Evolutionary conservation across 2,888 invertebrate genomes (phyloP).

Genomic region (Clunio marinus): DNA sequence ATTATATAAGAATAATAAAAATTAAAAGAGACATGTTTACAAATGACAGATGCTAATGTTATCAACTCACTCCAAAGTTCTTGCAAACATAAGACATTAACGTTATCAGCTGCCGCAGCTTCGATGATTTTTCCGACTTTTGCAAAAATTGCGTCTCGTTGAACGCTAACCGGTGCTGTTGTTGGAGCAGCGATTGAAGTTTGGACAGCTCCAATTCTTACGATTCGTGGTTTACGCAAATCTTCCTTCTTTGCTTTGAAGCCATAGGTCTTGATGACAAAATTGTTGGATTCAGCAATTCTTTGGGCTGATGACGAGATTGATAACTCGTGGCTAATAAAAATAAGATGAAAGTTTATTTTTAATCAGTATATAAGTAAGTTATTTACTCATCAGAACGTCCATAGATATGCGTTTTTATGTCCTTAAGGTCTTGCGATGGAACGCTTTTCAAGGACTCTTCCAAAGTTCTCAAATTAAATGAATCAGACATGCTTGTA

Average conservation of each 20-base stretch:
- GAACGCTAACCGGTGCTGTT: constrained; percentile 63
- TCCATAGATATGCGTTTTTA: constrained; percentile 74
- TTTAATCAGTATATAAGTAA: background rate
- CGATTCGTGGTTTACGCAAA: constrained; percentile 62
- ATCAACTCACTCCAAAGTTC: constrained; percentile 85
- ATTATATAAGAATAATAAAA: background rate
- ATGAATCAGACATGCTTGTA: constrained; percentile 26
- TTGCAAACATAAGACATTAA: constrained; percentile 89
- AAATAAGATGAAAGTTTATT: background rate
- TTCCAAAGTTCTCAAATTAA: constrained; percentile 46
- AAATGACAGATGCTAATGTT: background rate
- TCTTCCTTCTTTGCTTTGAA: constrained; percentile 68
- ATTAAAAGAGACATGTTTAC: background rate
- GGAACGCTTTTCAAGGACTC: constrained; percentile 59
- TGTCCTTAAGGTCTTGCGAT: constrained; percentile 58
- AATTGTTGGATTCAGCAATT: constrained; percentile 55
- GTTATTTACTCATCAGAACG: constrained; percentile 62
- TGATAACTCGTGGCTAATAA: constrained; percentile 8
- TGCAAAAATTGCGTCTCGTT: constrained; percentile 71
- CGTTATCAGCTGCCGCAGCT: constrained; percentile 70
- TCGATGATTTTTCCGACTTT: constrained; percentile 69
- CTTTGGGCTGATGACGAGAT: constrained; percentile 45
- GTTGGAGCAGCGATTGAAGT: constrained; percentile 78
- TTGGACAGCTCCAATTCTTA: constrained; percentile 84
- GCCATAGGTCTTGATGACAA: constrained; percentile 71